Base-by-base conservation (phyloP, 2,888 invertebrate species). In the Girardia tigrina region DNA sequence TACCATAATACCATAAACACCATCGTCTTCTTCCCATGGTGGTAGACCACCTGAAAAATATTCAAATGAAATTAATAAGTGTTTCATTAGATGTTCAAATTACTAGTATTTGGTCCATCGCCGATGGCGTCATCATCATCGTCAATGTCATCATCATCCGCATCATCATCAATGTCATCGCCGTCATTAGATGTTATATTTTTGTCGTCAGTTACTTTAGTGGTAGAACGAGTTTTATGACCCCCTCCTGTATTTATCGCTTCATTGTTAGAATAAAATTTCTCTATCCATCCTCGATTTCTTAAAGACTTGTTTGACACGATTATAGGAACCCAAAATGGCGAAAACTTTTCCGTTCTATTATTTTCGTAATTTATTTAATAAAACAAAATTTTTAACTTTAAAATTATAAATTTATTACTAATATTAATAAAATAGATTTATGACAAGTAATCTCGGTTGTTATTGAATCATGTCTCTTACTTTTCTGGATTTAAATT, bases 1-100 rank as follows among this genome's bases (percentile, higher is more conserved):
- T n/a, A 82, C 82, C 82, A 84, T 83, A 28, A 84, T 83, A 20
- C 84, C 84, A 80, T 84, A 84, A 23, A 83, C 79, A 0, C 84
- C 84, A 80, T 82, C 82, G 26, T 84, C 83, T 78, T 84, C 84
- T 77, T 84, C 83, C 84, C 84, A 84, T 0, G 84, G 84, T 42
- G 81, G 80, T 72, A 81, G 80, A 16, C n/a, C 36, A 29, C 36
- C 73, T 20, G 16, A 12, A 12, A 36, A 36, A 69, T 80, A 81
- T 12, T 36, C 8, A 36, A 36, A 16, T 12, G 23, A 81, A 81
- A 71, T 81, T n/a, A n/a, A n/a, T n/a, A n/a, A n/a, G n/a, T n/a
- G n/a, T n/a, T 78, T 26, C 78, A 77, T 71, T 77, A n/a, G n/a
- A n/a, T n/a, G n/a, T n/a, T n/a, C n/a, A n/a, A n/a, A n/a, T 75